A percentile compares a stretch with the other conserved stretches of the same genome.
These are phyloP conservation scores for Tortricodes alternella DNA, from an alignment of 2,888 invertebrate species.

Conservation along the genomic window DNA sequence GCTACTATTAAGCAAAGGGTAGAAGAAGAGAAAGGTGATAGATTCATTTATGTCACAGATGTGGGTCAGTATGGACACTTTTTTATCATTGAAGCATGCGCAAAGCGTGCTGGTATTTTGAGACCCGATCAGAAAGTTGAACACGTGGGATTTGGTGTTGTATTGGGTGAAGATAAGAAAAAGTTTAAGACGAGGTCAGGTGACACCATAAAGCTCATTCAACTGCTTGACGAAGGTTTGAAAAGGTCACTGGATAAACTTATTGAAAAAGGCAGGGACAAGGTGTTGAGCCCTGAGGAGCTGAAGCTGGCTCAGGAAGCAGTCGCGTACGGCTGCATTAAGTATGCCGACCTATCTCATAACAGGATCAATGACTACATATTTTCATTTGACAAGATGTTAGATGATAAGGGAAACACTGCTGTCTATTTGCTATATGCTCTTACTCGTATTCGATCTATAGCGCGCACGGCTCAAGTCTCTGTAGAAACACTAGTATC, in stretches of 20 bases:
- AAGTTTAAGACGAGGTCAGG: constrained; percentile 99
- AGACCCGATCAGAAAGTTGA: constrained; percentile 87
- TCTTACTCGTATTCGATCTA: constrained; percentile 95
- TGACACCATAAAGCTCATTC: constrained; percentile 93
- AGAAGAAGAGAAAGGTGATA: constrained; percentile 92
- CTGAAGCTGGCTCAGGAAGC: constrained; percentile 92
- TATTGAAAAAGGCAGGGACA: constrained; percentile 92
- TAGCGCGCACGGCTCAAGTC: constrained; percentile 90
- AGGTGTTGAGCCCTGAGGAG: constrained; percentile 91
- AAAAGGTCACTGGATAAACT: constrained; percentile 92
- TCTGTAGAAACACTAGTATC: constrained; percentile 83
- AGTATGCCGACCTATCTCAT: constrained; percentile 98
- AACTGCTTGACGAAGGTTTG: constrained; percentile 95
- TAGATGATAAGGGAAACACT: constrained; percentile 99
- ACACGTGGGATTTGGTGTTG: constrained; percentile 98
- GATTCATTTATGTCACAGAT: constrained; percentile 97
- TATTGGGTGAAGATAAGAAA: constrained; percentile 98
- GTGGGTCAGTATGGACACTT: constrained; percentile 93
- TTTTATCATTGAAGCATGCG: constrained; percentile 89
- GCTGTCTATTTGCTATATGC: constrained; percentile 98
- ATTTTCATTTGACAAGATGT: constrained; percentile 99
- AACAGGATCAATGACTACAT: constrained; percentile 97
- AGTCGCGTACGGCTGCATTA: constrained; percentile 98
- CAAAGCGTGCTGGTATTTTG: constrained; percentile 88
- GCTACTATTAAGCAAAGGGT: constrained; percentile 94